A percentile compares a stretch with the other conserved stretches of the same genome.
phyloP scores from a whole-genome alignment of 2,797 vertebrate species.

The Octomys mimax region DNA sequence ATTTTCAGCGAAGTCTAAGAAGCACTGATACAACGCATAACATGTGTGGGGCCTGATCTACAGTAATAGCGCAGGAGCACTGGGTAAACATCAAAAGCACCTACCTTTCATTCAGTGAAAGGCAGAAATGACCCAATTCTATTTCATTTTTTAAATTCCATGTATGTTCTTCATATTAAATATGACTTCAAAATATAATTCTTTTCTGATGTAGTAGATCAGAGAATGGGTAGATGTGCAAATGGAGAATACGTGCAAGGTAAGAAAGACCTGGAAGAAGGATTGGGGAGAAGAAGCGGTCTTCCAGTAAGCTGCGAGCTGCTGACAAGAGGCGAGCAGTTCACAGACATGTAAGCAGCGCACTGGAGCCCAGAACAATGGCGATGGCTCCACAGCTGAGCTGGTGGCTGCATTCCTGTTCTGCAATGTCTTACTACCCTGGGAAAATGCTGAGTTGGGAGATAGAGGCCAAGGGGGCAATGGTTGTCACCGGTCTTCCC shows the following conservation, averaged over 20 bases:
- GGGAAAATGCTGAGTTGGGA: neutral
- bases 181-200: constrained; percentile 4
- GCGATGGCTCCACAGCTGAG: neutral
- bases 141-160: neutral
- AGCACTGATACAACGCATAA: neutral
- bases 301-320: neutral
- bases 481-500: neutral
- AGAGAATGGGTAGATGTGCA: neutral
- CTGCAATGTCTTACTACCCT: neutral
- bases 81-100: neutral
- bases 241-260: neutral
- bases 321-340: neutral
- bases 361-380: neutral
- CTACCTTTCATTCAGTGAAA: neutral
- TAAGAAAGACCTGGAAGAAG: neutral
- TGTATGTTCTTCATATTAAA: neutral
- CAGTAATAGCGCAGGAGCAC: neutral
- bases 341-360: neutral
- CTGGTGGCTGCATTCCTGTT: neutral
- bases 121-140: neutral
- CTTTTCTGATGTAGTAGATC: neutral
- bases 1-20: constrained; percentile 15
- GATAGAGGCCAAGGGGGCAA: neutral
- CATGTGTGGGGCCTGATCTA: neutral
- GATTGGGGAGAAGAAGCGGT: neutral